Base-by-base conservation (phyloP, 2,113 vertebrate species). In the Myotis lucifugus region DNA sequence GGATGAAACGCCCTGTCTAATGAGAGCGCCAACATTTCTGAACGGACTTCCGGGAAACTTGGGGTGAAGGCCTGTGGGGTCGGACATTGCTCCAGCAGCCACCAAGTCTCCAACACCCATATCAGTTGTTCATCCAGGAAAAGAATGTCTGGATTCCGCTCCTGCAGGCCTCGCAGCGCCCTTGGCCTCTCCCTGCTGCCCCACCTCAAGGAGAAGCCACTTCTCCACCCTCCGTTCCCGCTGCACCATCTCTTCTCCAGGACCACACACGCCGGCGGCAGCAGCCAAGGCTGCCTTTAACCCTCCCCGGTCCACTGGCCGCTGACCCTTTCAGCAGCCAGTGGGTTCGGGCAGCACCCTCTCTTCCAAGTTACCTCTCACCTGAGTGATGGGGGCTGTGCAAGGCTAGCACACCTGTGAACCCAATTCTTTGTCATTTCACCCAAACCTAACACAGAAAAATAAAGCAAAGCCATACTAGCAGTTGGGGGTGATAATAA, bases 401-500 rank as follows among this genome's bases (percentile, higher is more conserved):
- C 4, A 72, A 90, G 29, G 2, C 66, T 42, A 34, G 23, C 25
- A 37, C 2, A 85, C 14, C 40, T 34, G 25, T 42, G 52, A 86
- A 73, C 11, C n/a, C 64, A 76, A 74, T 48, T 77, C 69, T 94
- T 64, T 32, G 73, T 48, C 66, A 87, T 78, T 66, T 92, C 59
- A 78, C 37, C 25, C 59, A 82, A 93, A 89, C 18, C 59, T 40
- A 72, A 83, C 1, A 32, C 34, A 88, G 46, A 95, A 94, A 91
- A 90, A 83, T 52, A 69, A 94, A 93, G 61, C 48, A 61, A 92
- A 95, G 83, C 14, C 19, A 72, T 10, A 91, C 25, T 67, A 72
- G 40, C 23, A 70, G n/a, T 15, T 81, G 34, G 56, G 56, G 13
- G 9, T 23, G 37, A 23, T 87, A 61, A 69, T 72, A 82, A 73